phyloP scores from a whole-genome alignment of 2,888 invertebrate genomes.

The Pterostichus madidus region DNA sequence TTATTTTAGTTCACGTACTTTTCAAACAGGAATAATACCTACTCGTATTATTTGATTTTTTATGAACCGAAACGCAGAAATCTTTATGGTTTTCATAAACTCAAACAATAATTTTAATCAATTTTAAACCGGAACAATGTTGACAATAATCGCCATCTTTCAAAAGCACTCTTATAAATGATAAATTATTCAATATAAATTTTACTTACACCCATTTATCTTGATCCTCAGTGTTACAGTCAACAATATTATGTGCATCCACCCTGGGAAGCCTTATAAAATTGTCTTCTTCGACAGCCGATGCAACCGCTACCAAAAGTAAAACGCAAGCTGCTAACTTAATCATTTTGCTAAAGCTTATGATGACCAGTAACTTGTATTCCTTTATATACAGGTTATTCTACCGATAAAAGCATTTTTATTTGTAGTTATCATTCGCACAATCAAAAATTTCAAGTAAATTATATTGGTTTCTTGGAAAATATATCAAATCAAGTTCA shows the following conservation, averaged over 20 bases:
- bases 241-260: constrained; percentile 16
- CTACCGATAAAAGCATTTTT: constrained; percentile 27
- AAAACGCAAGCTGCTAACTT: neutral
- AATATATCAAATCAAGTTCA: neutral
- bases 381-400: constrained; percentile 37
- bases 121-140: too few relatives aligned
- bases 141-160: too few relatives aligned
- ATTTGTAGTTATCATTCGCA: neutral
- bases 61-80: too few relatives aligned
- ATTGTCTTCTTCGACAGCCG: neutral
- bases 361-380: neutral
- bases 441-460: neutral
- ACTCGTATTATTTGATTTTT: too few relatives aligned
- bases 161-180: too few relatives aligned
- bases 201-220: constrained; percentile 26
- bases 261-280: neutral
- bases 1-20: too few relatives aligned
- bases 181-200: neutral
- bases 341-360: neutral
- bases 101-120: too few relatives aligned
- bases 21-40: too few relatives aligned
- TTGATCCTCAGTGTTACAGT: neutral
- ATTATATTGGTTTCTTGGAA: constrained; percentile 1
- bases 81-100: too few relatives aligned
- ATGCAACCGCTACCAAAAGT: neutral